A percentile compares a stretch with the other conserved stretches of the same genome.
Conservation (phyloP, 2,888 invertebrate genomes). For the Encarsia formosa region DNA sequence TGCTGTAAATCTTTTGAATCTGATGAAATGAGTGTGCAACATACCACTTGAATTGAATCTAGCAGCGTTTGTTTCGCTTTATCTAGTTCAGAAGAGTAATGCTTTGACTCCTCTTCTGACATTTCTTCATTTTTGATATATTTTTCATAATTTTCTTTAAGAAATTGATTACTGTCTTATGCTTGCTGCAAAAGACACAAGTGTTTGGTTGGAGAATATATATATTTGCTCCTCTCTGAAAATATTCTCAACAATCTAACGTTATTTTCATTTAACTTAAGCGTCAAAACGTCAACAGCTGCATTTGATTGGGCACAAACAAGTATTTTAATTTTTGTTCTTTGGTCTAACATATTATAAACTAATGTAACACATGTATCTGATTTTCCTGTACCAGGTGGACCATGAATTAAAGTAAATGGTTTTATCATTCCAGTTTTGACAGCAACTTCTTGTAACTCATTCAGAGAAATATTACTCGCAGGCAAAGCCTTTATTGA, state of each 20-base stretch:
- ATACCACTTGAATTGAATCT: background rate
- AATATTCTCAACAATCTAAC: background rate
- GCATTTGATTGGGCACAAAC: background rate
- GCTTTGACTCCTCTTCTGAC: background rate
- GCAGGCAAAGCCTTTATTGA: background rate
- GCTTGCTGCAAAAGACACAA: background rate
- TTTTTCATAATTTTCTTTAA: background rate
- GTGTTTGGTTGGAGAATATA: background rate
- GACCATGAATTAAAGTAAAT: background rate
- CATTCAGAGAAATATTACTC: too few relatives aligned
- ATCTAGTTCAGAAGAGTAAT: background rate
- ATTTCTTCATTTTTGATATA: background rate
- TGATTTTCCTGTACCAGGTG: background rate
- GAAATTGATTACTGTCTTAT: background rate
- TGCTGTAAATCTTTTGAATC: background rate
- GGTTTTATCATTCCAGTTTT: background rate
- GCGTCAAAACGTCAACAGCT: background rate
- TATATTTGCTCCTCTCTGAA: background rate
- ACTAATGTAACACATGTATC: background rate
- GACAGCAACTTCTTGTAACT: background rate
- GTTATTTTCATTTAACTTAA: background rate
- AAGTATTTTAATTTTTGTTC: background rate
- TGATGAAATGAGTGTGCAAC: background rate
- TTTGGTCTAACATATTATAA: background rate
- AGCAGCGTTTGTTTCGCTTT: background rate